Evolutionary conservation across 35 echinoderm and acorn worm species (phyloP).

Genomic region (Eucidaris tribuloides): DNA sequence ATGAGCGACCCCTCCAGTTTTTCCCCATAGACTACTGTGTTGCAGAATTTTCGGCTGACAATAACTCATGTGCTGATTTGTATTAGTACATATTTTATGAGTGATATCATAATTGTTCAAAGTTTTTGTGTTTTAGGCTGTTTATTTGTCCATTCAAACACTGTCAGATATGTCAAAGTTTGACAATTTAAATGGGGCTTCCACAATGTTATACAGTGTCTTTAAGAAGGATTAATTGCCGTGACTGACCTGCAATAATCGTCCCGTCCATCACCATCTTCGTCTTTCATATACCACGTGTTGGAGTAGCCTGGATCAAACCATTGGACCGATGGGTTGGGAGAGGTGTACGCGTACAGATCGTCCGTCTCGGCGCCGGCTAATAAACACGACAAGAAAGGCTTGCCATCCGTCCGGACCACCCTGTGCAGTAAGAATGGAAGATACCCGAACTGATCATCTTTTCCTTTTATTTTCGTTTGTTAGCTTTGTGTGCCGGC

Average conservation of each 20-base stretch:
- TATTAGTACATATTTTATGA: too few relatives aligned
- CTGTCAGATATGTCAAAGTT: background rate
- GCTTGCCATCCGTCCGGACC: background rate
- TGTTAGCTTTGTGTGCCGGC: too few relatives aligned
- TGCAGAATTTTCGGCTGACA: too few relatives aligned
- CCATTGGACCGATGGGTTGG: conserved; percentile 2
- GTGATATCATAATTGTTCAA: too few relatives aligned
- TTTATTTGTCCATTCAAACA: background rate
- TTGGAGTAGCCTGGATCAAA: conserved; percentile 71
- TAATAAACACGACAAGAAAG: conserved; percentile 67
- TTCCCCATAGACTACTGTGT: too few relatives aligned
- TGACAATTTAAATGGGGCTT: background rate
- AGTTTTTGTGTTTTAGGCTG: too few relatives aligned
- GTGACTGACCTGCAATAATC: conserved; percentile 85
- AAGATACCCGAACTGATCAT: too few relatives aligned
- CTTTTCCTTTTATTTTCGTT: too few relatives aligned
- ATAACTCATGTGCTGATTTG: background rate
- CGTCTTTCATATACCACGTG: conserved; percentile 95
- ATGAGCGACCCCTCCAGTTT: too few relatives aligned
- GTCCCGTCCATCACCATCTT: conserved; percentile 85
- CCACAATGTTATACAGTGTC: background rate
- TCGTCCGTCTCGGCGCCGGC: conserved; percentile 57
- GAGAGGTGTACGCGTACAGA: conserved; percentile 42
- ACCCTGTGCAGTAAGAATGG: conserved; percentile 28
- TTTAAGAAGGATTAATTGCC: background rate